Evolutionary conservation across 2,113 vertebrate genomes (phyloP).

Genomic region (human): DNA sequence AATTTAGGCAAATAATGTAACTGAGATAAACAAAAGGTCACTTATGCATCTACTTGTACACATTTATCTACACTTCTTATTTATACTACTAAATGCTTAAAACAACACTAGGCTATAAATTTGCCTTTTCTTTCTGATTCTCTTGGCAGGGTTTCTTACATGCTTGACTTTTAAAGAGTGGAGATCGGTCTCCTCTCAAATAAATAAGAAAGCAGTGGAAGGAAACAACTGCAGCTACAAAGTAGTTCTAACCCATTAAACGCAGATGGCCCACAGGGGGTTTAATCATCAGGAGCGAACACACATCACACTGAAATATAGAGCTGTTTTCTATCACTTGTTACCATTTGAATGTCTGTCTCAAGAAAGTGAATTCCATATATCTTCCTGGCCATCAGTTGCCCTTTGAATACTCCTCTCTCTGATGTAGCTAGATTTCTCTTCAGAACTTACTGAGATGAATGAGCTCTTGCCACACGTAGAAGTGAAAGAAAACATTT

Average conservation of each 20-base stretch:
- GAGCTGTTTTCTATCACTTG: constrained; percentile 92
- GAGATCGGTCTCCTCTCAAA: constrained; percentile 84
- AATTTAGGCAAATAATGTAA: constrained; percentile 83
- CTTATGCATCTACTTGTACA: constrained; percentile 81
- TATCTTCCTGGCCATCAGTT: constrained; percentile 92
- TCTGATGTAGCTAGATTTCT: constrained; percentile 88
- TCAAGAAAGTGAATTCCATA: constrained; percentile 89
- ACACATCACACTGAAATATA: constrained; percentile 87
- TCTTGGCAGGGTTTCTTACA: constrained; percentile 85
- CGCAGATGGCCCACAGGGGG: constrained; percentile 87
- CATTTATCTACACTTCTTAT: constrained; percentile 87
- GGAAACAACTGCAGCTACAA: constrained; percentile 85
- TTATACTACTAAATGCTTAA: constrained; percentile 89
- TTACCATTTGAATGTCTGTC: constrained; percentile 88
- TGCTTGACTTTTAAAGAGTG: constrained; percentile 84
- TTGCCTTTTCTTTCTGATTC: constrained; percentile 82
- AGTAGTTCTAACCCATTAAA: constrained; percentile 89
- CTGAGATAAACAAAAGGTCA: constrained; percentile 84
- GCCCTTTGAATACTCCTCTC: constrained; percentile 87
- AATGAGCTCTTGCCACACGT: constrained; percentile 91
- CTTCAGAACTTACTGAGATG: constrained; percentile 89
- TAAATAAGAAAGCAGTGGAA: constrained; percentile 84
- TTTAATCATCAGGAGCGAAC: constrained; percentile 86
- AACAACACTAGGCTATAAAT: constrained; percentile 86
- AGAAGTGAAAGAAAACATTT: constrained; percentile 91